Base-by-base conservation (phyloP, 2,888 invertebrate species). In the Cephonodes hylas region DNA sequence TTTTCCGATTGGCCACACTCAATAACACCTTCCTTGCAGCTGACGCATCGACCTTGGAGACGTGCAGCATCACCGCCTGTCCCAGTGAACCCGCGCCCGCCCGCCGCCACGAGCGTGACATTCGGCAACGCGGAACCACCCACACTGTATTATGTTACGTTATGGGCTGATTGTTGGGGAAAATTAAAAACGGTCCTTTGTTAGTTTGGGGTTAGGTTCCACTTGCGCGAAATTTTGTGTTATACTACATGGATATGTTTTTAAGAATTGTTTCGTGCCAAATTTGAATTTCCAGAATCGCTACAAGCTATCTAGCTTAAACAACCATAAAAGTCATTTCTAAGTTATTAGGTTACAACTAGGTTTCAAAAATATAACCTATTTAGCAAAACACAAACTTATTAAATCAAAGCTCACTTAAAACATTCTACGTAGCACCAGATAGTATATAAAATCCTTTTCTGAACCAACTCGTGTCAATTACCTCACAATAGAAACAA, bases 51-150 rank as follows among this genome's bases (percentile, higher is more conserved):
- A 64, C 60, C 67, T 64, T 63, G 69, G 69, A 31, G 71, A 66
- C 71, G 65, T 75, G 79, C 75, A 75, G 66, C 66, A 62, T 64
- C 64, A 64, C 66, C 63, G 67, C 75, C 72, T 79, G 80, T 69
- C 76, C 81, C 64, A 78, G 67, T 81, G 75, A 79, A 73, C 79
- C 72, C 69, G 65, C 59, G 63, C 60, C 27, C 34, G 60, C 15
- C 62, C 58, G 61, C 31, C 7, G 25, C 23, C 38, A 79, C 76
- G 75, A 81, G 81, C 86, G 83, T 86, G 85, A 82, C 84, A 84
- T 70, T 74, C 80, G 80, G 80, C 81, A 77, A 84, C 85, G 82
- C 83, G 71, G 72, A 69, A 73, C 71, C 74, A 69, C 75, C 79
- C 70, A 75, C 77, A 42, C 61, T 69, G 64, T 75, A 68, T 75